Evolutionary conservation across 2,113 vertebrate species (phyloP).

Genomic region (Lycaon pictus): DNA sequence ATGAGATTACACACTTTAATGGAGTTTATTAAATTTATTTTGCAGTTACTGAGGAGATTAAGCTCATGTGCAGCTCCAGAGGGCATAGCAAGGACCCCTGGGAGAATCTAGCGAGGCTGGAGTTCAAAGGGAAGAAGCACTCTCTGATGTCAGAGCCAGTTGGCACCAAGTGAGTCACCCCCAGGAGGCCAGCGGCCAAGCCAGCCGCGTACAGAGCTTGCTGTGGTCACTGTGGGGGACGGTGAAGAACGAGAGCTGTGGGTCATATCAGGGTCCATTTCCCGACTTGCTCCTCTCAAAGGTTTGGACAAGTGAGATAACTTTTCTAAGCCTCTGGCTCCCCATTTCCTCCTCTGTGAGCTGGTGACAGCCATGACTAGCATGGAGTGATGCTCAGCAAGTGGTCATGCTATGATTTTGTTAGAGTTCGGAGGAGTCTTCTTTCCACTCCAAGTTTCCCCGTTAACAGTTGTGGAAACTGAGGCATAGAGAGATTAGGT

Average conservation of each 20-base stretch:
- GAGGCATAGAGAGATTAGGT: neutral
- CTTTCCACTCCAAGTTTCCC: neutral
- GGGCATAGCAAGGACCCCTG: neutral
- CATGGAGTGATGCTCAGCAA: accelerated
- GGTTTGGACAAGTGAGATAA: neutral
- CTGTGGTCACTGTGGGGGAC: neutral
- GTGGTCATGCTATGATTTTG: accelerated
- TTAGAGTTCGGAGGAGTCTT: neutral
- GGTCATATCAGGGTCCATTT: neutral
- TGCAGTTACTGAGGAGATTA: conserved; percentile 7
- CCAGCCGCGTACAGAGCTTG: neutral
- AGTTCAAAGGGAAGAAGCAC: neutral
- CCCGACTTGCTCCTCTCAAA: neutral
- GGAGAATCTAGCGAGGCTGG: neutral
- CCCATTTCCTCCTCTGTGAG: neutral
- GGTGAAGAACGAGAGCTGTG: neutral
- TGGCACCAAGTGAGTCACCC: accelerated
- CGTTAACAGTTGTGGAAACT: neutral
- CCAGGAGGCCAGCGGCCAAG: neutral
- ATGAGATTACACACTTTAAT: conserved; percentile 20
- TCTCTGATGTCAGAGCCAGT: neutral
- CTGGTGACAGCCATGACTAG: neutral
- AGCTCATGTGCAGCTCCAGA: neutral
- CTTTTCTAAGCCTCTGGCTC: neutral
- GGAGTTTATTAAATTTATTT: conserved; percentile 45